Percentiles rank a stretch among this genome's conserved stretches.
phyloP scores from a whole-genome alignment of 2,797 vertebrate genomes.

The Tiaroga cobitis region DNA sequence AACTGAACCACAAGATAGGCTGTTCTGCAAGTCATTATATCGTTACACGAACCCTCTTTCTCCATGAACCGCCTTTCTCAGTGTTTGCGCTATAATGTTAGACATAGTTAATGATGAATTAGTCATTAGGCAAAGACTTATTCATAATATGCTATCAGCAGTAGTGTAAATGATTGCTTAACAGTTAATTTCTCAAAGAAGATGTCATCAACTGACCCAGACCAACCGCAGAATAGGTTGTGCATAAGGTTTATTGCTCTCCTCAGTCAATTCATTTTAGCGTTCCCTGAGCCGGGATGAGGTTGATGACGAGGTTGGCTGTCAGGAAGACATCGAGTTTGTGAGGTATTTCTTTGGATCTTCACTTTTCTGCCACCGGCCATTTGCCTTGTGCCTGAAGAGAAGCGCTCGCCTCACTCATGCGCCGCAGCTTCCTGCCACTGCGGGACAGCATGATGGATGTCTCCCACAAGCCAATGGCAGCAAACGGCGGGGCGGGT shows the following conservation, averaged over 20 bases:
- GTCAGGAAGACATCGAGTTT: background rate
- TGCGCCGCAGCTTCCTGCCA: constrained; percentile 52
- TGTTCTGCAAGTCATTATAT: constrained; percentile 31
- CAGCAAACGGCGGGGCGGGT: constrained; percentile 50
- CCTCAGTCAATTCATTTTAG: constrained; percentile 35
- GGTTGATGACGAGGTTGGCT: background rate
- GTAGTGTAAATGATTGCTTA: constrained; percentile 18
- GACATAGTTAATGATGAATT: constrained; percentile 10
- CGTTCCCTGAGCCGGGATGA: background rate
- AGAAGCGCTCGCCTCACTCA: constrained; percentile 44
- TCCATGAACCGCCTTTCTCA: background rate
- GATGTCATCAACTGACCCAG: constrained; percentile 28
- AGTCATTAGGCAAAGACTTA: constrained; percentile 12
- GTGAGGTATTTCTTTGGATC: constrained; percentile 21
- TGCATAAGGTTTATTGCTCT: constrained; percentile 21
- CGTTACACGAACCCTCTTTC: background rate
- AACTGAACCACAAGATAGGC: constrained; percentile 40
- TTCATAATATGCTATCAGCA: constrained; percentile 21
- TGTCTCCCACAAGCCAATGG: constrained; percentile 54
- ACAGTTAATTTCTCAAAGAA: constrained; percentile 31
- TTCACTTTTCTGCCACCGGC: constrained; percentile 35
- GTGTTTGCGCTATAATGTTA: constrained; percentile 7
- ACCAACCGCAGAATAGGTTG: constrained; percentile 9
- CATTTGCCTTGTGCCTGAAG: constrained; percentile 50
- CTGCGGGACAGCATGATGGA: constrained; percentile 60